Evolutionary conservation across 1,140 invertebrate species (phyloP), one percentile per base, ranked within the genome.

Genomic region (Microplitis mediator): DNA sequence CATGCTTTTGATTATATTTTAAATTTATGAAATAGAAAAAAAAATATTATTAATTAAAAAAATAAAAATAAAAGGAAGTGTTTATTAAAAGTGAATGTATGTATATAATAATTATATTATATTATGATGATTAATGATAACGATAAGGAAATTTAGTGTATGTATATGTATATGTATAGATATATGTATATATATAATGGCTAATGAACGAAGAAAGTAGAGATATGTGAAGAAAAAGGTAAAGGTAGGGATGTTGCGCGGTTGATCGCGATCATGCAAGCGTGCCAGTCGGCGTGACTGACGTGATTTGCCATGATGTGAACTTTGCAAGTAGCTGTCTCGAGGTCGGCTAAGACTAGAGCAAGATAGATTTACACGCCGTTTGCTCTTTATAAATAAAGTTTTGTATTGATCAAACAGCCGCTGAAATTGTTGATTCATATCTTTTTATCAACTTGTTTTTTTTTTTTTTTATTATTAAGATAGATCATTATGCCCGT

Each of bases 341-440:
- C 31, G 54, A 58, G 34, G 67, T 69, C 35, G 45, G 31, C 11
- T 34, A 8, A 50, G 50, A 31, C 16, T 68, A 58, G 16, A 50
- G 16, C 39, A 50, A 69, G 58, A 35, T 39, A 11, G 34, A 36
- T n/a, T 39, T 54, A 14, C 16, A 35, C 16, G n/a, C 6, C 36
- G 60, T 63, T 63, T 39, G 61, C 35, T 63, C 68, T 50, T 50
- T 13, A 31, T 51, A 66, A 32, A 54, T 35, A 69, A 69, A 69
- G 14, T 69, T 69, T 63, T 14, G n/a, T 73, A 73, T 68, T 67
- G 72, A 73, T 64, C 72, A 73, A 73, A 73, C 67, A 66, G n/a
- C 23, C 13, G 14, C 64, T 51, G 64, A 45, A 32, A 61, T 61
- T 13, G n/a, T 56, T 56, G 52, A 23, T 14, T 14, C 23, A 9